phyloP scores from a whole-genome alignment of 2,797 vertebrate genomes.

The Microchirus variegatus region DNA sequence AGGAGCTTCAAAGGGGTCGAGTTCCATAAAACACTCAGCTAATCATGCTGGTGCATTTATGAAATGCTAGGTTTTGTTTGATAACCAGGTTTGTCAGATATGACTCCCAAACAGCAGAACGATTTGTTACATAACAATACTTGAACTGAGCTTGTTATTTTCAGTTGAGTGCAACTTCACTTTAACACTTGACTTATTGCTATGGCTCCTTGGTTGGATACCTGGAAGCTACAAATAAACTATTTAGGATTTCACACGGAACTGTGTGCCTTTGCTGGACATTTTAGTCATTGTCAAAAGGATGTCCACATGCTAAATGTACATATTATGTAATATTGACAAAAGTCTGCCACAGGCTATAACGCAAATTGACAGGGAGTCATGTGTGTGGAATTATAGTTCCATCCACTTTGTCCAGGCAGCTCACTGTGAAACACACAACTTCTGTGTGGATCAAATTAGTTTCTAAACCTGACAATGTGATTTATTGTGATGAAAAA shows the following conservation, averaged over 20 bases:
- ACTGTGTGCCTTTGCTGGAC: constrained; percentile 5
- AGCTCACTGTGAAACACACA: too few species aligned
- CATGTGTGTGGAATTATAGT: background rate
- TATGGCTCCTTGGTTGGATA: constrained; percentile 25
- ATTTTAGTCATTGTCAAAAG: constrained; percentile 27
- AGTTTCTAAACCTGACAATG: too few species aligned
- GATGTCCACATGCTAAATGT: constrained; percentile 17
- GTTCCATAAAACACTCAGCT: too few species aligned
- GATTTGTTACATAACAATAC: constrained; percentile 14
- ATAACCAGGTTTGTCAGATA: constrained; percentile 2
- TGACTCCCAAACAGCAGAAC: background rate
- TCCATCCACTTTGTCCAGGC: background rate
- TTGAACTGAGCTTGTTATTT: too few species aligned
- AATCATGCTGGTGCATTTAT: too few species aligned
- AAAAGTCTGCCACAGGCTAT: constrained; percentile 6
- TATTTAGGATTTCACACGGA: constrained; percentile 17
- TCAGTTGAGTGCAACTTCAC: constrained; percentile 18
- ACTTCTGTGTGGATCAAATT: too few species aligned
- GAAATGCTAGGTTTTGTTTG: too few species aligned
- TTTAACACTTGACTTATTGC: constrained; percentile 35
- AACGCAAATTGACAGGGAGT: background rate
- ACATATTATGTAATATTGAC: constrained; percentile 7
- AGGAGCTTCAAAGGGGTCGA: too few species aligned
- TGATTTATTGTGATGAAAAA: background rate
- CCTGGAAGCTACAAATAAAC: constrained; percentile 33